These are phyloP conservation scores for Drosophila rubida DNA, from an alignment of 2,888 invertebrate species.

Conservation along the genomic window DNA sequence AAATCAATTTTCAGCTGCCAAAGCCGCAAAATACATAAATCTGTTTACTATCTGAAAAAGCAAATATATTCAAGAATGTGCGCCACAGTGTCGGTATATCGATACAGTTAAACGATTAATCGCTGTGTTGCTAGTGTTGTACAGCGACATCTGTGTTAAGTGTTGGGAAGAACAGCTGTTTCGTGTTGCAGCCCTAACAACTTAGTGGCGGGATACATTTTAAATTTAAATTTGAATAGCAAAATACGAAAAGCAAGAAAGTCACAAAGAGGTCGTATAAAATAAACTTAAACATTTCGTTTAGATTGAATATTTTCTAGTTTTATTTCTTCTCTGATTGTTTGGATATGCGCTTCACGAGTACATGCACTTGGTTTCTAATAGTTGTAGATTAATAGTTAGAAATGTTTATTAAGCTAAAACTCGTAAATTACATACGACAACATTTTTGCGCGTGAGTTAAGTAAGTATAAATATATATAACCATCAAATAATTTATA, in stretches of 20 bases:
- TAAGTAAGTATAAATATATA: constrained; percentile 21
- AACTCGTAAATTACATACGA: constrained; percentile 41
- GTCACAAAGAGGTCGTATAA: not conserved
- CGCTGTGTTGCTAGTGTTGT: constrained; percentile 2
- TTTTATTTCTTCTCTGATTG: constrained; percentile 77
- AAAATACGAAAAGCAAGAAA: not conserved
- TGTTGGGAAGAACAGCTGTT: constrained; percentile 1
- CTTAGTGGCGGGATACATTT: not conserved
- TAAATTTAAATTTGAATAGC: not conserved
- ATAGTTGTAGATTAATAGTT: constrained; percentile 31
- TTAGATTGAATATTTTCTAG: constrained; percentile 65
- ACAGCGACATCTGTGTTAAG: not conserved
- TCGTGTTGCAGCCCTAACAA: constrained; percentile 24
- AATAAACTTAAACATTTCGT: not conserved
- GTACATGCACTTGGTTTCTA: constrained; percentile 59
- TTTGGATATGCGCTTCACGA: constrained; percentile 65
- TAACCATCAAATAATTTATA: constrained; percentile 13
- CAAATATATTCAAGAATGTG: not conserved
- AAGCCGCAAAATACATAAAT: not conserved
- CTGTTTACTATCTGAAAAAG: not conserved
- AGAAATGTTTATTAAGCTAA: constrained; percentile 36
- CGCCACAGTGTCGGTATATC: constrained; percentile 19
- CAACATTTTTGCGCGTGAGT: constrained; percentile 29
- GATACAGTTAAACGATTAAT: constrained; percentile 6
- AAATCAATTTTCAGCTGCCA: constrained; percentile 19